Conservation (phyloP, 2,888 invertebrate species). For the Meghimatium bilineatum region DNA sequence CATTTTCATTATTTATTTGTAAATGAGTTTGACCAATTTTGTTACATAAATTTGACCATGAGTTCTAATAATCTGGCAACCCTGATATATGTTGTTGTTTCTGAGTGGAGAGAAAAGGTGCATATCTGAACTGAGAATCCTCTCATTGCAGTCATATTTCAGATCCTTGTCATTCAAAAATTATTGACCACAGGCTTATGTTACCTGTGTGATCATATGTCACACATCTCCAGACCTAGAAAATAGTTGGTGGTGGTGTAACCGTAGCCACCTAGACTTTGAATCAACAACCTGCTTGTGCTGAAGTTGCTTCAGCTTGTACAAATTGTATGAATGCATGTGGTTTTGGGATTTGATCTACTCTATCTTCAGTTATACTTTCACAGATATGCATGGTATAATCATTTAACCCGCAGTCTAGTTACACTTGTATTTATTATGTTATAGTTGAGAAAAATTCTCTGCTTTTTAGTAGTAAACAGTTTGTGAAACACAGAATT, state of each 20-base stretch:
- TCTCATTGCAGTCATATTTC: background rate
- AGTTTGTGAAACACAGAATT: background rate
- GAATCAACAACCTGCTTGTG: background rate
- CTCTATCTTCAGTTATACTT: conserved; percentile 23
- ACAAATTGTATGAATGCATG: conserved; percentile 12
- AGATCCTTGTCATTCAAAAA: background rate
- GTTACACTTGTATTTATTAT: conserved; percentile 14
- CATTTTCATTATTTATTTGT: background rate
- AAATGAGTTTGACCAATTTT: too few species aligned
- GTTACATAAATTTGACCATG: too few species aligned
- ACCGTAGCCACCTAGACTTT: background rate
- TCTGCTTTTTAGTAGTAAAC: background rate
- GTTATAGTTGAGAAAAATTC: background rate
- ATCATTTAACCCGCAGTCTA: conserved; percentile 22
- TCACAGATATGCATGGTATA: conserved; percentile 36
- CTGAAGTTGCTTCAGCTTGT: background rate
- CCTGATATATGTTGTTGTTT: background rate
- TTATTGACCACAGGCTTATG: too few species aligned
- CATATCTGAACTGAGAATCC: background rate
- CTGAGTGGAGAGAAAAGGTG: background rate
- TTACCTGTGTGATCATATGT: background rate
- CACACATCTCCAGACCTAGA: background rate
- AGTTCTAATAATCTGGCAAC: background rate
- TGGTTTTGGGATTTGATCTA: conserved; percentile 28
- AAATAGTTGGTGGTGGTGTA: background rate